A percentile compares a stretch with the other conserved stretches of the same genome.
phyloP scores from a whole-genome alignment of 2,797 vertebrate genomes.

The Mus caroli region DNA sequence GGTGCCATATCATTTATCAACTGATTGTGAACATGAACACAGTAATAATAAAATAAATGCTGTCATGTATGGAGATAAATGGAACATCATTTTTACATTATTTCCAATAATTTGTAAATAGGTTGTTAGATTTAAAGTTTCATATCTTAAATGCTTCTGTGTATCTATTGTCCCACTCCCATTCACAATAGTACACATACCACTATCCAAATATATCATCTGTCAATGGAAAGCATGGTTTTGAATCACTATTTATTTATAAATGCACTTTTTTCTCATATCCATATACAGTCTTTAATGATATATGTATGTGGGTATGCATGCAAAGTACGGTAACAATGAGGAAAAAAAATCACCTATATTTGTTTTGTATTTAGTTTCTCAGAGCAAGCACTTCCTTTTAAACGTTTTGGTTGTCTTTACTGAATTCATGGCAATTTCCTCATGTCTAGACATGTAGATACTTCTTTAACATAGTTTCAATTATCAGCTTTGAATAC shows the following conservation, averaged over 20 bases:
- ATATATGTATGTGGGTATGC: not conserved
- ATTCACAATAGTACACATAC: not conserved
- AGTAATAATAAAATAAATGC: not conserved
- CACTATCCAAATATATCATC: not conserved
- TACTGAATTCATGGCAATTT: not conserved
- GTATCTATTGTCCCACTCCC: not conserved
- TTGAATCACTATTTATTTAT: not conserved
- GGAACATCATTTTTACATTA: not conserved
- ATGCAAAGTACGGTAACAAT: not conserved
- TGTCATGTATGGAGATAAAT: not conserved
- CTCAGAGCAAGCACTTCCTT: not conserved
- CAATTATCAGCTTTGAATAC: not conserved
- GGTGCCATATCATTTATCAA: not conserved
- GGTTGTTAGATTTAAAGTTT: not conserved
- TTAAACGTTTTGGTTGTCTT: not conserved
- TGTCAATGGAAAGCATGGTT: not conserved
- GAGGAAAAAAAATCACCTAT: not conserved
- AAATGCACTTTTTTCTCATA: slow-evolving; percentile 10
- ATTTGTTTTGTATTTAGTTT: slow-evolving; percentile 31
- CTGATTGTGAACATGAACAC: not conserved
- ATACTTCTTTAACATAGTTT: slow-evolving; percentile 25
- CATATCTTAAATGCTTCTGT: not conserved
- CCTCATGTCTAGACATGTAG: not conserved
- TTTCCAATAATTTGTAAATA: not conserved
- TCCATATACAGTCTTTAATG: not conserved